Percentiles rank a stretch among this genome's conserved stretches.
These are phyloP conservation scores for Channa argus DNA, from an alignment of 2,113 vertebrate species.

Conservation along the genomic window DNA sequence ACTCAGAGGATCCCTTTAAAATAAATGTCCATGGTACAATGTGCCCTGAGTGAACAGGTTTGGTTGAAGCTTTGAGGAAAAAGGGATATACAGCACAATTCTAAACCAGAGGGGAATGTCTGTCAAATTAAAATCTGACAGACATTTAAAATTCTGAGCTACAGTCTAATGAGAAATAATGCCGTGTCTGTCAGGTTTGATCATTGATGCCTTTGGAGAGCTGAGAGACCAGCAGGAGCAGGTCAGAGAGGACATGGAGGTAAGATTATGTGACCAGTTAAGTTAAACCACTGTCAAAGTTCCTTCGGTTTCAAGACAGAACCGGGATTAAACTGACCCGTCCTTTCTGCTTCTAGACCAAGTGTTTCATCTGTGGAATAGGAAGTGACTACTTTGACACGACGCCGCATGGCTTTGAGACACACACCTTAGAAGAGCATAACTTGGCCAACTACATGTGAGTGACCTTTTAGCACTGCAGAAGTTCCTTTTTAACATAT, in stretches of 20 bases:
- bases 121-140: no score
- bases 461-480: no score
- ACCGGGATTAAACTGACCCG: background rate
- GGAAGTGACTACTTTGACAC: conserved; percentile 95
- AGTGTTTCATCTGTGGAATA: conserved; percentile 96
- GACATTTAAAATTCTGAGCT: background rate
- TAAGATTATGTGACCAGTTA: conserved; percentile 50
- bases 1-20: no score
- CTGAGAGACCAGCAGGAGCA: conserved; percentile 94
- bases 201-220: conserved; percentile 93
- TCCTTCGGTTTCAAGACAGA: background rate
- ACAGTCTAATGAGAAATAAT: background rate
- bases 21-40: no score
- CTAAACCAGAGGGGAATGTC: background rate
- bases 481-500: no score
- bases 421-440: conserved; percentile 92
- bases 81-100: background rate
- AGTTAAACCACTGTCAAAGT: background rate
- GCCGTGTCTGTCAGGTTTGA: conserved; percentile 85
- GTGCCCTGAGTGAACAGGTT: background rate
- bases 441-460: conserved; percentile 92
- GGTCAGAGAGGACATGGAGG: conserved; percentile 97
- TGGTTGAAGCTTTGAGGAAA: no score
- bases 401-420: conserved; percentile 93
- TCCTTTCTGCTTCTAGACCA: conserved; percentile 82